Evolutionary conservation across 1,140 invertebrate genomes (phyloP), one percentile per base, ranked within the genome.

Genomic region (Papilio helenus): DNA sequence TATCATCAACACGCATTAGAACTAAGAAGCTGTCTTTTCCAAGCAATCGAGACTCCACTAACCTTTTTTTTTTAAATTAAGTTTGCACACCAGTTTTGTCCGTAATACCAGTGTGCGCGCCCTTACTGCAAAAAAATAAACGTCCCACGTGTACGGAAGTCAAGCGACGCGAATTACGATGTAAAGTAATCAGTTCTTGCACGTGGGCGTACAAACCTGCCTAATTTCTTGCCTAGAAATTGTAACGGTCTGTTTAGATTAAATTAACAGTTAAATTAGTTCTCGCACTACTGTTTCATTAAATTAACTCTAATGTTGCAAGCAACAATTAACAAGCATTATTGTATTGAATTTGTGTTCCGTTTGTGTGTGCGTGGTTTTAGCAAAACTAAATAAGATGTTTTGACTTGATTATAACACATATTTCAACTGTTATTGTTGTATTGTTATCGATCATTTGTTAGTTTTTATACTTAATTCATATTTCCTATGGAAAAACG

Each of bases 81-180:
- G 8, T 61, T 5, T 26, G 23, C 26, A 34, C n/a, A 61, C 8
- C 58, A 26, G 1, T 68, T 18, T 29, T 16, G 14, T 16, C 61
- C 61, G 61, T 16, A 68, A 29, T 7, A 26, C 61, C 61, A 68
- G 26, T 68, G 14, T 29, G 26, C 26, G 23, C 23, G 61, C 12
- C 26, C 61, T 68, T 29, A 68, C 26, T 18, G 61, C 34, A 29
- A 68, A 34, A n/a, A 68, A 68, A 34, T 68, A 26, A 26, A 12
- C 26, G 26, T 29, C 26, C 61, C 61, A 68, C 61, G 61, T 68
- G 61, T 68, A 68, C 61, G 61, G 61, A 68, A 68, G 61, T 68
- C 61, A 29, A 14, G 10, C 58, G 58, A 29, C 26, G 12, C 23
- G 3, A 29, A 26, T 68, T 29, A 12, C 61, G 10, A 18, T 29